Base-by-base conservation (phyloP, 2,113 vertebrate genomes). In the Regulus satrapa region DNA sequence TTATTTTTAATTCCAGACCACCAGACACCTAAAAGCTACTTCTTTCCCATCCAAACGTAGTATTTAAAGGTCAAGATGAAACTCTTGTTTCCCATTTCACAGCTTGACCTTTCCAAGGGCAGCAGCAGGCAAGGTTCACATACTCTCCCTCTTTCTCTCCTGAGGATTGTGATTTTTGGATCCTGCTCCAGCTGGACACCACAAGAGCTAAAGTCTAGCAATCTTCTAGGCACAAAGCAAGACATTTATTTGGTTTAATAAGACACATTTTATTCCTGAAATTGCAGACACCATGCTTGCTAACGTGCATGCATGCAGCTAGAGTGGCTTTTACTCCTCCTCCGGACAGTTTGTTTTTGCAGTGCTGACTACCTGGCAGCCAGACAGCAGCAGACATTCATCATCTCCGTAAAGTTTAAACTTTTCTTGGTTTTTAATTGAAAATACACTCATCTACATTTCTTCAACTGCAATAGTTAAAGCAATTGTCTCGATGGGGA, bases 41-140 rank as follows among this genome's bases (percentile, higher is more conserved):
- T 87, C 49, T 82, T 54, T 63, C 46, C 18, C 68, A 64, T 78
- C 41, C 77, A 94, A 75, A 52, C 41, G 38, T 5, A 82, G 41
- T 91, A 52, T 82, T 93, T 94, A 95, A 96, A 95, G 87, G 93
- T 95, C 95, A 95, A 88, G 67, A 85, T 6, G 6, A 75, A 94
- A 92, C 38, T 82, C 75, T 66, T 67, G 59, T 58, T 95, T 75
- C 81, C 54, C 2, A 0, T 82, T 89, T 85, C 84, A 62, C 54
- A 94, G 49, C 18, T 0, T 95, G 89, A 97, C 94, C 91, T 97
- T 95, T 96, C 80, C 80, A 79, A 94, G 87, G 81, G 71, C 77
- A 79, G 69, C 49, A 89, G 68, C 84, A 89, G 45, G 56, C 73
- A 61, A 72, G 31, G 23, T 81, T 84, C 78, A 34, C 8, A 59